Percentiles rank a stretch among this genome's conserved stretches.
Conservation (phyloP, 2,888 invertebrate species). For the Rotaria sp. region DNA sequence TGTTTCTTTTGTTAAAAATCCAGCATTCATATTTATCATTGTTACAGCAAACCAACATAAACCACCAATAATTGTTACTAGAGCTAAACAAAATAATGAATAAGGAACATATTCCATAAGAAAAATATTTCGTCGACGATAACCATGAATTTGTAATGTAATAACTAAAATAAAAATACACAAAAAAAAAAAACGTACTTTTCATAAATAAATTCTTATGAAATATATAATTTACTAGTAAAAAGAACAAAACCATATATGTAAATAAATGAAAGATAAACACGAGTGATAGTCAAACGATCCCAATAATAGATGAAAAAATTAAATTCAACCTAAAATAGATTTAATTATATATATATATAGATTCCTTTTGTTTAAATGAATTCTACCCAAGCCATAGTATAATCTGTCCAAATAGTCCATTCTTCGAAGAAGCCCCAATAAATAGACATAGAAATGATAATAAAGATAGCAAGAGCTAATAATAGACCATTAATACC, state of each 20-base stretch:
- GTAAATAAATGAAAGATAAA: slow-evolving; percentile 33
- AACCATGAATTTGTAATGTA: slow-evolving; percentile 34
- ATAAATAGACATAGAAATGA: slow-evolving; percentile 36
- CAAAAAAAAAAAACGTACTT: neutral
- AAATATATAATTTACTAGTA: neutral
- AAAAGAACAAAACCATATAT: slow-evolving; percentile 38
- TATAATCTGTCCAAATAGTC: slow-evolving; percentile 39
- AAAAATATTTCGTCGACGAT: slow-evolving; percentile 33
- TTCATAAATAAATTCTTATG: neutral
- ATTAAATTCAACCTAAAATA: slow-evolving; percentile 40
- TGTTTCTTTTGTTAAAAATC: slow-evolving; percentile 38
- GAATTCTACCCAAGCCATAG: slow-evolving; percentile 37
- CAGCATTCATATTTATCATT: slow-evolving; percentile 38
- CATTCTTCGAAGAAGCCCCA: slow-evolving; percentile 39
- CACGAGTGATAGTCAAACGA: slow-evolving; percentile 37
- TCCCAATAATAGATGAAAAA: slow-evolving; percentile 41
- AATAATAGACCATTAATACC: slow-evolving; percentile 36
- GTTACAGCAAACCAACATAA: slow-evolving; percentile 40
- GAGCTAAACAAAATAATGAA: slow-evolving; percentile 25
- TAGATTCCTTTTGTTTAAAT: neutral
- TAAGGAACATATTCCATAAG: slow-evolving; percentile 37
- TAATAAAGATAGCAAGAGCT: slow-evolving; percentile 33
- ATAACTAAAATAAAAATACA: slow-evolving; percentile 29
- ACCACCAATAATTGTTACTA: slow-evolving; percentile 38
- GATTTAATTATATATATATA: neutral